Evolutionary conservation across 2,113 vertebrate genomes (phyloP).

Genomic region (Hyla sarda): DNA sequence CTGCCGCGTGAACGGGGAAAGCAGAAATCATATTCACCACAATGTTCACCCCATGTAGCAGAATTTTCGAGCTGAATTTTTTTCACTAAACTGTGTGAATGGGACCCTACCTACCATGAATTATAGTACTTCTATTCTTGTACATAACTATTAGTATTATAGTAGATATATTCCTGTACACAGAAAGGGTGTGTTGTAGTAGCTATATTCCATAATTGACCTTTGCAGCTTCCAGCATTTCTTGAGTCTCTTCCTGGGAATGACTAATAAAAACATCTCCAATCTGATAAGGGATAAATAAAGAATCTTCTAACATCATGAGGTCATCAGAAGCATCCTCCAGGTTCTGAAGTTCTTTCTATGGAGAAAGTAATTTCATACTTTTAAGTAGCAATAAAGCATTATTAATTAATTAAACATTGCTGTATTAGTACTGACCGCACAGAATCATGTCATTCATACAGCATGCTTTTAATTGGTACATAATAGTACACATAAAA

Average conservation of each 20-base stretch:
- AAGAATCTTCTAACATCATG: slow-evolving; percentile 87
- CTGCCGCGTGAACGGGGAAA: no score
- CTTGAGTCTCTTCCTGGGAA: slow-evolving; percentile 91
- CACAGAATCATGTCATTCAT: no score
- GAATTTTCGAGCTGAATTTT: no score
- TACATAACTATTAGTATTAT: not conserved
- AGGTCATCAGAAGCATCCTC: slow-evolving; percentile 95
- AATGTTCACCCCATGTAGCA: no score
- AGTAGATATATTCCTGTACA: not conserved
- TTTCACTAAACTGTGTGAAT: no score
- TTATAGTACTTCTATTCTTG: not conserved
- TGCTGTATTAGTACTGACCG: no score
- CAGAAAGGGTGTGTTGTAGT: not conserved
- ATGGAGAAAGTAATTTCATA: not conserved
- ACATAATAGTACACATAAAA: no score
- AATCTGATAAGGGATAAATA: slow-evolving; percentile 91
- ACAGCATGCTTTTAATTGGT: no score
- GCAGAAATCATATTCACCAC: no score
- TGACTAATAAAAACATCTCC: slow-evolving; percentile 96
- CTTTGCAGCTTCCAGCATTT: slow-evolving; percentile 95
- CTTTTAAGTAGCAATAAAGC: not conserved
- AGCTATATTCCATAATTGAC: slow-evolving; percentile 66
- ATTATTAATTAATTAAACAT: no score
- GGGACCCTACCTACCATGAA: no score
- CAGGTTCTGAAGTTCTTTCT: slow-evolving; percentile 95